Conservation (phyloP, 2,888 invertebrate genomes). For the Apodemia zela region DNA sequence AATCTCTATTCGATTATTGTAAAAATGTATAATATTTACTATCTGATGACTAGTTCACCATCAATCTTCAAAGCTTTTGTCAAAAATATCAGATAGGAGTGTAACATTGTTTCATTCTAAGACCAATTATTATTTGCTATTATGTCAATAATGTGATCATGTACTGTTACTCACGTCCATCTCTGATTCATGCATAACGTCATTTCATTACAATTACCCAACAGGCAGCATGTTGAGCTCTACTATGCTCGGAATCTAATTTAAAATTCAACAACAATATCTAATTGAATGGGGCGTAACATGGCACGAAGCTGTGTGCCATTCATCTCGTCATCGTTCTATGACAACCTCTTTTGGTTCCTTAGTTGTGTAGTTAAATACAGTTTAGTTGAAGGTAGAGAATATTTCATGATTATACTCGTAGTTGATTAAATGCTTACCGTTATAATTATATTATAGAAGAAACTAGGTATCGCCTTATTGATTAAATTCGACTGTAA, state of each 20-base stretch:
- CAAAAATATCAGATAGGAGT: not conserved
- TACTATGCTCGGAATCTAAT: conserved; percentile 52
- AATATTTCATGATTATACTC: too few species aligned
- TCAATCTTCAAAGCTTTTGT: not conserved
- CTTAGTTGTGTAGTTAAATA: not conserved
- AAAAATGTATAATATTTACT: not conserved
- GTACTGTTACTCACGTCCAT: conserved; percentile 22
- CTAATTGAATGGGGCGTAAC: conserved; percentile 66
- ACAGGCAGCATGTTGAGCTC: conserved; percentile 37
- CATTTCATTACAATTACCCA: conserved; percentile 56
- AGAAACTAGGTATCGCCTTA: too few species aligned
- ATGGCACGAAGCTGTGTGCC: conserved; percentile 58
- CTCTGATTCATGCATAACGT: conserved; percentile 29
- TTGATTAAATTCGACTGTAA: too few species aligned
- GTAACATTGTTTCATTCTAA: conserved; percentile 4
- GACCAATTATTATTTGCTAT: conserved; percentile 8
- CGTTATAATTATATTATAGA: not conserved
- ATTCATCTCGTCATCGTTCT: conserved; percentile 58
- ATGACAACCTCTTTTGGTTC: conserved; percentile 18
- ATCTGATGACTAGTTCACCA: not conserved
- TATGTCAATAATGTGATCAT: conserved; percentile 15
- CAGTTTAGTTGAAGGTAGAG: not conserved
- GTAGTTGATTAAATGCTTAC: not conserved
- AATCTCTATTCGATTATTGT: too few species aligned
- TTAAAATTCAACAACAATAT: conserved; percentile 65